Conservation (phyloP, 1,140 invertebrate genomes). For the Ceratosolen fusciceps region DNA sequence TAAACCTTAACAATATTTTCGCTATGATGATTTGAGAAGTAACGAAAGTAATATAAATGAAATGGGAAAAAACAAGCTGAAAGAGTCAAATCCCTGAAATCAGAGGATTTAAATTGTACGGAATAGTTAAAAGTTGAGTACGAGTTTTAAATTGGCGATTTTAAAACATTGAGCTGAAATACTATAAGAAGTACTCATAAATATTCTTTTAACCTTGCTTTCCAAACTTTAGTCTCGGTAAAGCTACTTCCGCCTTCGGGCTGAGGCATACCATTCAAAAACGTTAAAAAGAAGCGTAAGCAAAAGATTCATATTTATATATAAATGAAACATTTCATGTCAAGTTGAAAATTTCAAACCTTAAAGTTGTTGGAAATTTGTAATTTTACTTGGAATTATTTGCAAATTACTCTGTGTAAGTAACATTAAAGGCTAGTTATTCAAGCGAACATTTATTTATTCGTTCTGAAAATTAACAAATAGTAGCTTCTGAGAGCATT, state of each 20-base stretch:
- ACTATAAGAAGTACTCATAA: constrained; percentile 53
- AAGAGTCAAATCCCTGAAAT: no score
- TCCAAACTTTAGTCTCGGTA: not conserved
- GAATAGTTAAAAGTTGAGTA: constrained; percentile 48
- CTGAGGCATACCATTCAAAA: not conserved
- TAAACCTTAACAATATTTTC: no score
- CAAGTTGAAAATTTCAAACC: not conserved
- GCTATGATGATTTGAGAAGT: no score
- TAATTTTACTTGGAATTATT: no score
- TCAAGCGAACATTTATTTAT: not conserved
- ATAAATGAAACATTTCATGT: not conserved
- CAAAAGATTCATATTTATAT: not conserved
- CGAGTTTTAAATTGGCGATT: constrained; percentile 57
- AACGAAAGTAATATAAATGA: no score
- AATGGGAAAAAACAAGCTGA: no score
- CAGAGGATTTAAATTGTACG: no score
- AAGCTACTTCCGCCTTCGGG: not conserved
- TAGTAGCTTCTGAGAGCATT: no score
- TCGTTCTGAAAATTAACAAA: no score
- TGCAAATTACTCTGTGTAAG: not conserved
- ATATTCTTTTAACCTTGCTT: constrained; percentile 65
- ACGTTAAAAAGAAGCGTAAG: not conserved
- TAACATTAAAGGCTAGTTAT: not conserved
- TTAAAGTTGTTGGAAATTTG: not conserved
- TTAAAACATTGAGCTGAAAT: not conserved